Base-by-base conservation (phyloP, 2,113 vertebrate genomes). In the Stercorarius parasiticus region DNA sequence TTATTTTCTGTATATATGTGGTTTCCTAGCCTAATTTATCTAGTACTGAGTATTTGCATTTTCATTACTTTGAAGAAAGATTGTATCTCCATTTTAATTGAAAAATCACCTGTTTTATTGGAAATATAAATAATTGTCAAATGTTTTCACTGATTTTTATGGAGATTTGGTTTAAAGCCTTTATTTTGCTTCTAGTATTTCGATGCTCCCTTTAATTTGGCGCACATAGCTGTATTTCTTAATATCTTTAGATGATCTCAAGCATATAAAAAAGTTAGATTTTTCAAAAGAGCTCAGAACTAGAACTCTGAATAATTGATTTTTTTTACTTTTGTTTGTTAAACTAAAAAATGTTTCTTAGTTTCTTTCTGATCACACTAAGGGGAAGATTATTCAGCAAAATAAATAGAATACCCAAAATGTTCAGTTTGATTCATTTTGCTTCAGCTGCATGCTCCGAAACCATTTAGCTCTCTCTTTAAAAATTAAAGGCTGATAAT, bases 41-140 rank as follows among this genome's bases (percentile, higher is more conserved):
- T 67, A 42, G 21, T 36, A 30, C 32, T 45, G 71, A 34, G 6
- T 85, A 89, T 96, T 87, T 95, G 92, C 86, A 92, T 94, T 95
- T 95, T 88, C 86, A 93, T 96, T 91, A 84, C 94, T 91, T 94
- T 76, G 61, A 76, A 92, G 86, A 72, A 89, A 85, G 89, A 97
- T 92, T 84, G 13, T 59, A 93, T 93, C 93, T 95, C 56, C 58
- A 49, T 91, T 87, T 90, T 92, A 95, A 97, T 94, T 89, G 86
- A 86, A 95, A 86, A 95, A 95, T 93, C 66, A 89, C 86, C 81
- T 92, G 40, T 36, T 95, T 61, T 85, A 82, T 87, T 91, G 42
- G 52, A 89, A 95, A 93, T 72, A 94, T 53, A 92, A 95, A 91
- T 84, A 93, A 66, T 67, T 72, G 52, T 69, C 52, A 82, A 74